These are phyloP conservation scores for Lepidurus arcticus DNA, from an alignment of 1,140 invertebrate species.

Conservation along the genomic window DNA sequence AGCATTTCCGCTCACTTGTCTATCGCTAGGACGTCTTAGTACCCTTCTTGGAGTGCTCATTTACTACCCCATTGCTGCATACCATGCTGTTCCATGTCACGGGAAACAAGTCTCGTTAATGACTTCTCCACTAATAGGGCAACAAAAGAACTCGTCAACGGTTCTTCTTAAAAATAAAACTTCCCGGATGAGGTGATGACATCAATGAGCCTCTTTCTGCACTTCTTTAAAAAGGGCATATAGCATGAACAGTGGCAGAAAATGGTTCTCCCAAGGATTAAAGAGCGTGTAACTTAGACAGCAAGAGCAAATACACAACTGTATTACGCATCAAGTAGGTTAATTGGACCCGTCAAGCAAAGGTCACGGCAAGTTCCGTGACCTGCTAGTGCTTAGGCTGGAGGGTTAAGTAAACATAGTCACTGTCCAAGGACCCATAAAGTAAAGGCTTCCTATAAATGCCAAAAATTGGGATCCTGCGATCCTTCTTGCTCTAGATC, in stretches of 20 bases:
- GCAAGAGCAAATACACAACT: not conserved
- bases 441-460: not conserved
- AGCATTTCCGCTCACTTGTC: not conserved
- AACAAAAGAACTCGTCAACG: not conserved
- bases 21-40: not conserved
- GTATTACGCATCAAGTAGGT: not conserved
- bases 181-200: not conserved
- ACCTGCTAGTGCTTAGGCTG: not conserved
- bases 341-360: not conserved
- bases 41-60: not conserved
- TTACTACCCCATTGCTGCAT: not conserved
- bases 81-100: not conserved
- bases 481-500: not conserved
- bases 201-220: not conserved
- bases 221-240: not conserved
- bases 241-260: not conserved
- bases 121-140: not conserved
- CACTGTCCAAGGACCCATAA: not conserved
- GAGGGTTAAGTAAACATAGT: not conserved
- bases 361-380: not conserved
- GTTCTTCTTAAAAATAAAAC: not conserved
- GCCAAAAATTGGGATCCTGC: not conserved
- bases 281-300: not conserved
- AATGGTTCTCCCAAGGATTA: not conserved
- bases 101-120: not conserved